phyloP scores from a whole-genome alignment of 2,113 vertebrate genomes.

The Potamarius usumacintae region DNA sequence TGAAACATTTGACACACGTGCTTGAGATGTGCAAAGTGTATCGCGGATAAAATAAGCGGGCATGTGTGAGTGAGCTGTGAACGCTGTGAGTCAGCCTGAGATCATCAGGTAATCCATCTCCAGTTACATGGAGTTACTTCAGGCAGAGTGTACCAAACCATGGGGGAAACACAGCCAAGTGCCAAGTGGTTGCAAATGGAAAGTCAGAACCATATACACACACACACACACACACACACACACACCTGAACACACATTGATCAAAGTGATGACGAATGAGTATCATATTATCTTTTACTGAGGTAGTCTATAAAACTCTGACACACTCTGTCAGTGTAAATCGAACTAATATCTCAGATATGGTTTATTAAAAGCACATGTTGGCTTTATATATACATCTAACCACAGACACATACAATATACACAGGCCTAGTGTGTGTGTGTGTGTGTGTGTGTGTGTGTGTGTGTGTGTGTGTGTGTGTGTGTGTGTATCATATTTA shows the following conservation, averaged over 20 bases:
- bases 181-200: slow-evolving; percentile 50
- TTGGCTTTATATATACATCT: neutral
- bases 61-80: slow-evolving; percentile 55
- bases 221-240: slow-evolving; percentile 35
- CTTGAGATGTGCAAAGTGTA: slow-evolving; percentile 56
- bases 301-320: slow-evolving; percentile 11
- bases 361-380: slow-evolving; percentile 30
- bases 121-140: slow-evolving; percentile 58
- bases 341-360: slow-evolving; percentile 23
- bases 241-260: slow-evolving; percentile 29
- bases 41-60: slow-evolving; percentile 50
- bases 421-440: neutral
- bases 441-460: slow-evolving; percentile 3
- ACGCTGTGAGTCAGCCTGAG: slow-evolving; percentile 49
- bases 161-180: slow-evolving; percentile 36
- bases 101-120: slow-evolving; percentile 58
- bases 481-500: slow-evolving; percentile 43
- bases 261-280: slow-evolving; percentile 19
- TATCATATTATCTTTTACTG: slow-evolving; percentile 24
- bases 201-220: slow-evolving; percentile 28
- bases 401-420: slow-evolving; percentile 3
- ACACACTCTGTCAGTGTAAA: slow-evolving; percentile 26
- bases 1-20: slow-evolving; percentile 49
- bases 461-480: too few species aligned
- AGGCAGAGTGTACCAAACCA: slow-evolving; percentile 53